A percentile compares a stretch with the other conserved stretches of the same genome.
These are phyloP conservation scores for Melopsittacus undulatus DNA, from an alignment of 2,797 vertebrate species.

Conservation along the genomic window DNA sequence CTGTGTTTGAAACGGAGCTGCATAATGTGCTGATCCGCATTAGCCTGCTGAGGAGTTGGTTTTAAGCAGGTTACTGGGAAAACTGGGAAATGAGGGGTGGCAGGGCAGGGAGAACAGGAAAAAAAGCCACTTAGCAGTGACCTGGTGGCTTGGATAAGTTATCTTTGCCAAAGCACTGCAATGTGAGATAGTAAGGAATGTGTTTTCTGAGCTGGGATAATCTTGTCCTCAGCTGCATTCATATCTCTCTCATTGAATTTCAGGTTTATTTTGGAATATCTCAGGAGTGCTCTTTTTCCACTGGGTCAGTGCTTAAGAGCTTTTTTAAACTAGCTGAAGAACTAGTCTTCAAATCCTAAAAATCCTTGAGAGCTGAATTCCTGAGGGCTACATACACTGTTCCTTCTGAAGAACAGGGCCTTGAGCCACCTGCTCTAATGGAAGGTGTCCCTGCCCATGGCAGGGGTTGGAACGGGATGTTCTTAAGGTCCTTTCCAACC, in stretches of 20 bases:
- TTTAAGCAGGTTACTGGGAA: background rate
- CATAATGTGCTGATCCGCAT: accelerated
- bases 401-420: background rate
- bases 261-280: conserved; percentile 31
- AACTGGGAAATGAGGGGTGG: background rate
- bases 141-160: background rate
- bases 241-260: background rate
- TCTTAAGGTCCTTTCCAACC: background rate
- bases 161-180: background rate
- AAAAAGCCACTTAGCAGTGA: background rate
- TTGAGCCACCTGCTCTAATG: background rate
- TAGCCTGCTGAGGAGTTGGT: background rate
- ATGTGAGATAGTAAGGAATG: background rate
- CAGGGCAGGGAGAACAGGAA: background rate
- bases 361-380: background rate
- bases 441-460: background rate
- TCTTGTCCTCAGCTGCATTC: background rate
- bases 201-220: background rate
- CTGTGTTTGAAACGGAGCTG: background rate
- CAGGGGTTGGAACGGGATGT: background rate
- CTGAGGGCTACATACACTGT: background rate
- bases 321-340: background rate
- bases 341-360: accelerated
- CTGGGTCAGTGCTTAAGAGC: background rate
- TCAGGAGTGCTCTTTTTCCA: background rate